These are phyloP conservation scores for Lithosia quadra DNA, from an alignment of 2,888 invertebrate species.

Conservation along the genomic window DNA sequence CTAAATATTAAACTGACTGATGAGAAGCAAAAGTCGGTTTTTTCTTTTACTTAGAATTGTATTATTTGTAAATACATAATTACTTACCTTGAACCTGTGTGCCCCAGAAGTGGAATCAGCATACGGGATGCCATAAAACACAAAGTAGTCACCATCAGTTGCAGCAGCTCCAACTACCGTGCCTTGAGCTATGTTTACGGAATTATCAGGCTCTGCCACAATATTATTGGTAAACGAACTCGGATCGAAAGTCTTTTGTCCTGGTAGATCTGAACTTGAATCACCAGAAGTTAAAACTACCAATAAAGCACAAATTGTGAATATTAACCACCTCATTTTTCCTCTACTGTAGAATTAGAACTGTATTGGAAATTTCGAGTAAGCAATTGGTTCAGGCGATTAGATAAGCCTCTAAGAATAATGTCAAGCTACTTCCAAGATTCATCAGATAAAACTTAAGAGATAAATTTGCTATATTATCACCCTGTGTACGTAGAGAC, in stretches of 20 bases:
- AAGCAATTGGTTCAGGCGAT: conserved; percentile 34
- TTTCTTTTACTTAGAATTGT: too few species aligned
- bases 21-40: too few species aligned
- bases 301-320: conserved; percentile 46
- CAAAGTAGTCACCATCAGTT: conserved; percentile 60
- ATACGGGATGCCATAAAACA: conserved; percentile 78
- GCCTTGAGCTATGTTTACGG: conserved; percentile 68
- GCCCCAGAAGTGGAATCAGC: conserved; percentile 75
- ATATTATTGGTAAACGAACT: background rate
- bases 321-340: conserved; percentile 60
- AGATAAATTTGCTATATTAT: conserved; percentile 24
- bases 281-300: conserved; percentile 48
- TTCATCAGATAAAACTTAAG: conserved; percentile 39
- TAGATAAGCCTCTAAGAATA: conserved; percentile 45
- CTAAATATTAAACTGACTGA: too few species aligned
- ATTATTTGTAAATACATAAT: background rate
- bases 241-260: background rate
- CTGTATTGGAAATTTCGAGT: conserved; percentile 39
- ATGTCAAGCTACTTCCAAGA: conserved; percentile 29
- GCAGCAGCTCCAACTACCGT: conserved; percentile 64
- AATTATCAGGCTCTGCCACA: background rate
- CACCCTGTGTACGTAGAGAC: background rate
- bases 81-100: conserved; percentile 75
- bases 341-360: conserved; percentile 41
- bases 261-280: conserved; percentile 9